Conservation (phyloP, 2,797 vertebrate genomes). For the Sebastes miniatus region DNA sequence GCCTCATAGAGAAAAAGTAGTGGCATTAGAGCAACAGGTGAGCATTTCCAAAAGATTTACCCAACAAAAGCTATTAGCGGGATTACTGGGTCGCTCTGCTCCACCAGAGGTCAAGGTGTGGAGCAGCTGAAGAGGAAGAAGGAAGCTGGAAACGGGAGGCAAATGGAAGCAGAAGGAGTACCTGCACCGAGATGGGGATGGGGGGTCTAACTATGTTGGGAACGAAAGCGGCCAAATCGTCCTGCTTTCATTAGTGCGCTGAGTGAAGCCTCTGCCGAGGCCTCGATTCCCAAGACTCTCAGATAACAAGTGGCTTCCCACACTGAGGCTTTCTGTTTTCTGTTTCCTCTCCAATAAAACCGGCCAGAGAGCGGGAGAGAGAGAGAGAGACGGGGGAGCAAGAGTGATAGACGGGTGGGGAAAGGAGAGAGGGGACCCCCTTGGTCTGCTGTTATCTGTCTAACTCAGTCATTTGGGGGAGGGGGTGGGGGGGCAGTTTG, state of each 20-base stretch:
- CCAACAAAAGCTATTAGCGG: constrained; percentile 23
- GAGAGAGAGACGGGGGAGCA: constrained; percentile 54
- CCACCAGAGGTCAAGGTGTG: constrained; percentile 36
- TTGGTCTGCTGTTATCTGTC: constrained; percentile 82
- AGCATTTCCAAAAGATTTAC: constrained; percentile 22
- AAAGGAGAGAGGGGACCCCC: constrained; percentile 81
- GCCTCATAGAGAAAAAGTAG: neutral
- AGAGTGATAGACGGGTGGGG: constrained; percentile 76
- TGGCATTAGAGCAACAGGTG: neutral
- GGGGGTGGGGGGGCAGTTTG: constrained; percentile 63
- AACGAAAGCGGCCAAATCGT: constrained; percentile 92
- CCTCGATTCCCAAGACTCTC: constrained; percentile 99
- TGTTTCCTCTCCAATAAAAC: constrained; percentile 85
- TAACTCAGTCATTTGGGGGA: constrained; percentile 72
- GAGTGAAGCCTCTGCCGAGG: constrained; percentile 93
- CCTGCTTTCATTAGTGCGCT: constrained; percentile 96
- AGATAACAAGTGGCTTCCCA: constrained; percentile 90
- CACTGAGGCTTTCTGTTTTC: constrained; percentile 88
- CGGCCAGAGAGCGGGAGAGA: constrained; percentile 48
- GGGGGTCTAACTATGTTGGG: constrained; percentile 82
- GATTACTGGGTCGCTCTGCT: neutral
- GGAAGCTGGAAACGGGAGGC: constrained; percentile 41
- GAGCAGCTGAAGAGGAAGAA: constrained; percentile 20
- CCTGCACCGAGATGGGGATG: constrained; percentile 69
- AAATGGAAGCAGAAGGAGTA: constrained; percentile 50